Conservation (phyloP, 2,797 vertebrate species). For the Antennarius maculatus region DNA sequence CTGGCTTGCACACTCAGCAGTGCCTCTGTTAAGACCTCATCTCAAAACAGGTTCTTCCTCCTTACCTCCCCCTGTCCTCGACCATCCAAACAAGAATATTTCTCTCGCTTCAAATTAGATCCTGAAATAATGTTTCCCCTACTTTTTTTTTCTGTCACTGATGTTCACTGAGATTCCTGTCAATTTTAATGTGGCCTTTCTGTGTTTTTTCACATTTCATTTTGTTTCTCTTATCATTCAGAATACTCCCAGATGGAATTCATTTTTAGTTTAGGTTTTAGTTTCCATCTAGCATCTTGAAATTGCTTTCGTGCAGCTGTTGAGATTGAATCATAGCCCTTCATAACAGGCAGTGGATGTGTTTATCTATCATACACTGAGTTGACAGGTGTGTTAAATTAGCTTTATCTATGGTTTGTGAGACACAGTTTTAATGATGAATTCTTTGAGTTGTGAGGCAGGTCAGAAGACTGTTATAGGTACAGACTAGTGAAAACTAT, state of each 20-base stretch:
- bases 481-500: too few relatives aligned
- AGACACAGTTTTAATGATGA: too few relatives aligned
- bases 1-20: constrained; percentile 5
- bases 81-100: not conserved
- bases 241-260: not conserved
- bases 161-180: constrained; percentile 3
- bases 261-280: too few relatives aligned
- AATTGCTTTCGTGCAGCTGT: too few relatives aligned
- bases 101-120: not conserved
- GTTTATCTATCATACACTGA: too few relatives aligned
- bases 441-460: too few relatives aligned
- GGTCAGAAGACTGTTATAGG: too few relatives aligned
- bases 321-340: too few relatives aligned
- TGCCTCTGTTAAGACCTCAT: constrained; percentile 45
- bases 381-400: too few relatives aligned
- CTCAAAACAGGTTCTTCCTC: constrained; percentile 23
- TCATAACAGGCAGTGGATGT: too few relatives aligned
- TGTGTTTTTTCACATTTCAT: not conserved
- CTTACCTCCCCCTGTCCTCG: not conserved
- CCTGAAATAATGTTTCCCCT: not conserved
- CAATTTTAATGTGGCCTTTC: constrained; percentile 2
- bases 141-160: not conserved
- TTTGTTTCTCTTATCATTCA: not conserved
- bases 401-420: too few relatives aligned
- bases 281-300: too few relatives aligned